Evolutionary conservation across 2,888 invertebrate genomes (phyloP), one percentile per base, ranked within the genome.

Genomic region (Strigamia crassipes): DNA sequence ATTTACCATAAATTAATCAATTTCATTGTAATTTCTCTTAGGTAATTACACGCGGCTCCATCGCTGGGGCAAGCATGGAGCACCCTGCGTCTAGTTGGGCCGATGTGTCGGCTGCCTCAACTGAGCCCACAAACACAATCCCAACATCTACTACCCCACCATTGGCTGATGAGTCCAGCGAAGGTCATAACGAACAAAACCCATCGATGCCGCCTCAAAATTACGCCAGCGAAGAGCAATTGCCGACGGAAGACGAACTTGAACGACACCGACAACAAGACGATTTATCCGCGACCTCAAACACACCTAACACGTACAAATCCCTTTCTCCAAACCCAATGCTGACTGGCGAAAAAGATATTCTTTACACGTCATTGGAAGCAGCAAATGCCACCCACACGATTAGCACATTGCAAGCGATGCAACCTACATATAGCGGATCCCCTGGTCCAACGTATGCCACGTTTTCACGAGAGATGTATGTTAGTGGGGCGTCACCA

Each of bases 311-410:
- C 46, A 46, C 46, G 15, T 73, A 73, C 73, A 73, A 31, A 73
- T 31, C 73, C 15, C 73, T 31, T 73, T 73, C 73, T 31, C 73
- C 73, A 10, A 46, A 46, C 46, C 46, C 46, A 46, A 46, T 46
- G 46, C 46, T 46, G n/a, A 13, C 46, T 13, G 46, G 46, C 51
- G 80, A 80, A 46, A 80, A 80, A 80, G 80, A 80, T 51, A 80
- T 80, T 21, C 42, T 80, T 21, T 80, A 80, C 27, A 42, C 80
- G 4, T 80, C 80, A 23, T 46, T 80, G 46, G 80, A 80, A 46
- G 51, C 80, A 5, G 80, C 80, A 21, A 80, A 80, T 51, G 51
- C 80, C 51, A 80, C 31, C 46, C 80, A 42, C 21, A 15, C 38
- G 5, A 18, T 21, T 27, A 21, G 18, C 21, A 41, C 46, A 23